Conservation (phyloP, 2,113 vertebrate species). For the Oplegnathus fasciatus region DNA sequence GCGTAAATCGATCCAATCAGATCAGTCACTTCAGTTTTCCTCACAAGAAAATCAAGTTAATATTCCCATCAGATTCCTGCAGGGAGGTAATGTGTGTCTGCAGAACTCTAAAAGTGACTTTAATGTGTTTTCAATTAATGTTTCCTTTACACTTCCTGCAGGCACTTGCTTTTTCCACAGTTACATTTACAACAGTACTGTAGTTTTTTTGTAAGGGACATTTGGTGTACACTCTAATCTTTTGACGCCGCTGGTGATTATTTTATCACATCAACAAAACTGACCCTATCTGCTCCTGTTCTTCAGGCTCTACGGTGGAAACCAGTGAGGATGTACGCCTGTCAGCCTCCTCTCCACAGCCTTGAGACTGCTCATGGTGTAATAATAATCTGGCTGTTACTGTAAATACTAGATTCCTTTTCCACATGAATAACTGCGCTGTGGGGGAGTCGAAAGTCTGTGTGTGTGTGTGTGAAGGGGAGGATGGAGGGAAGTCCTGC, state of each 20-base stretch:
- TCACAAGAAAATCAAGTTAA: neutral
- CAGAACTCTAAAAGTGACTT: neutral
- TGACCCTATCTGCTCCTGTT: slow-evolving; percentile 3
- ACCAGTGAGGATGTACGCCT: slow-evolving; percentile 14
- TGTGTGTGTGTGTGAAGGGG: slow-evolving; percentile 25
- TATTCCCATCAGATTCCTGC: neutral
- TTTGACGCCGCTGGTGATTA: slow-evolving; percentile 24
- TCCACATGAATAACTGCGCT: slow-evolving; percentile 51
- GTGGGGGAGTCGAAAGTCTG: slow-evolving; percentile 51
- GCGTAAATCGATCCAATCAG: neutral
- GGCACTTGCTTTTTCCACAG: neutral
- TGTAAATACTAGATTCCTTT: slow-evolving; percentile 66
- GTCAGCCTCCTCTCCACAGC: slow-evolving; percentile 31
- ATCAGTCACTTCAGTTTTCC: neutral
- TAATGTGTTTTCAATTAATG: no score
- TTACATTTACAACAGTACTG: neutral
- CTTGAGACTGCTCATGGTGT: slow-evolving; percentile 67
- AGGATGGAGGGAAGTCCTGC: slow-evolving; percentile 66
- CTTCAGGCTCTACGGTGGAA: neutral
- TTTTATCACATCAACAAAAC: slow-evolving; percentile 39
- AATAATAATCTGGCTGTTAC: slow-evolving; percentile 50
- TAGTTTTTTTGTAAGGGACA: neutral
- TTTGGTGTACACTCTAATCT: slow-evolving; percentile 44
- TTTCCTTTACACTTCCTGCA: neutral
- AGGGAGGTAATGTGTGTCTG: neutral